Percentiles rank a stretch among this genome's conserved stretches.
Conservation (phyloP, 2,113 vertebrate genomes). For the Neolamprologus longior region DNA sequence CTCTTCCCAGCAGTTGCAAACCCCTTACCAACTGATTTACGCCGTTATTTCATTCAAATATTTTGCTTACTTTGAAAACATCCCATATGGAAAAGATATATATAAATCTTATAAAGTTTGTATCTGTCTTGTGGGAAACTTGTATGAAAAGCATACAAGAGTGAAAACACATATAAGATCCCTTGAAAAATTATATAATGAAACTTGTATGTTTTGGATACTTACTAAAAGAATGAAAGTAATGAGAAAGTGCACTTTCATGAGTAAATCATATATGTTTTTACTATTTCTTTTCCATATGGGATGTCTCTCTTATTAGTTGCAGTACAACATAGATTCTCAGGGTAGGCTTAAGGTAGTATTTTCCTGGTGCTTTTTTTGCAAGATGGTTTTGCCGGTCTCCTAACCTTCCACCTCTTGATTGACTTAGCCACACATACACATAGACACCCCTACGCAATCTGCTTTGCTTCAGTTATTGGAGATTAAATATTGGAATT, state of each 20-base stretch:
- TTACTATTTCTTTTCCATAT: too few relatives aligned
- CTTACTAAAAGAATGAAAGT: too few relatives aligned
- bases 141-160: too few relatives aligned
- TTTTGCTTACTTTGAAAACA: background rate
- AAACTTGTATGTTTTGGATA: too few relatives aligned
- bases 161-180: too few relatives aligned
- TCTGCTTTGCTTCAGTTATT: background rate
- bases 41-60: background rate
- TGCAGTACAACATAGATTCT: background rate
- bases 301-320: background rate
- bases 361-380: background rate
- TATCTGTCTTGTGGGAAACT: too few relatives aligned
- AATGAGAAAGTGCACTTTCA: too few relatives aligned
- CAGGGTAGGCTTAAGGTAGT: background rate
- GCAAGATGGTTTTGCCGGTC: background rate
- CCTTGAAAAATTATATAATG: too few relatives aligned
- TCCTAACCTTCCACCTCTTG: background rate
- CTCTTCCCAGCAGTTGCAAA: rapidly evolving
- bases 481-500: background rate
- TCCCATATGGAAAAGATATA: too few relatives aligned
- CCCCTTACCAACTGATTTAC: background rate
- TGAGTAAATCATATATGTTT: too few relatives aligned
- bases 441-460: background rate
- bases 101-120: too few relatives aligned
- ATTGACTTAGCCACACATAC: background rate